Base-by-base conservation (phyloP, 2,113 vertebrate species). In the Hippocampus comes region DNA sequence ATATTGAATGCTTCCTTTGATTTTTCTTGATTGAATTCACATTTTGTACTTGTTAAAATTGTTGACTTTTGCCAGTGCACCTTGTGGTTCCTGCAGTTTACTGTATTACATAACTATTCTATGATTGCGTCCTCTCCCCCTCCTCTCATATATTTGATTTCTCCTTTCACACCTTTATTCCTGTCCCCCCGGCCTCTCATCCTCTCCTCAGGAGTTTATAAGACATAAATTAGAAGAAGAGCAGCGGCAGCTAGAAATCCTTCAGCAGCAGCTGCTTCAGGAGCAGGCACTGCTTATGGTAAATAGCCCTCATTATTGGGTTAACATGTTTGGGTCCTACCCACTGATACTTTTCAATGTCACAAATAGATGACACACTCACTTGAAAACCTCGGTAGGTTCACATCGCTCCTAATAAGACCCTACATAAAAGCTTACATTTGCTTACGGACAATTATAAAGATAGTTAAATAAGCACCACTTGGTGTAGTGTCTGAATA, bases 251-350 rank as follows among this genome's bases (percentile, higher is more conserved):
- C 93, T 97, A 90, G 95, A 97, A 90, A 95, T 96, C 81, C 94
- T 97, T 64, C 95, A 97, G 90, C 96, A 97, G 92, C 95, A 97
- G 92, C 86, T 97, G 86, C 94, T 97, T 82, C 95, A 97, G 92
- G 96, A 97, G 89, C 96, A 97, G 89, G 96, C 96, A 41, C 89
- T 97, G 77, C 94, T 97, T 72, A 94, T 97, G 95, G 95, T 97
- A 95, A 95, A 82, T 78, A 49, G 71, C 77, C 57, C 68, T 74
- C 48, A 60, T 15, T 69, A 46, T 70, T 72, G 42, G 70, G 57
- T 71, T 34, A 67, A 71, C 59, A 61, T 65, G 42, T 70, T 17
- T 60, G 48, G 48, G 48, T 49, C 48, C 1, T 4, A 49, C 48
- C 4, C 17, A 49, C 14, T 48, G 12, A 48, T 46, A 12, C n/a